Conservation (phyloP, 2,888 invertebrate species). For the Sylvicola fuscatus region DNA sequence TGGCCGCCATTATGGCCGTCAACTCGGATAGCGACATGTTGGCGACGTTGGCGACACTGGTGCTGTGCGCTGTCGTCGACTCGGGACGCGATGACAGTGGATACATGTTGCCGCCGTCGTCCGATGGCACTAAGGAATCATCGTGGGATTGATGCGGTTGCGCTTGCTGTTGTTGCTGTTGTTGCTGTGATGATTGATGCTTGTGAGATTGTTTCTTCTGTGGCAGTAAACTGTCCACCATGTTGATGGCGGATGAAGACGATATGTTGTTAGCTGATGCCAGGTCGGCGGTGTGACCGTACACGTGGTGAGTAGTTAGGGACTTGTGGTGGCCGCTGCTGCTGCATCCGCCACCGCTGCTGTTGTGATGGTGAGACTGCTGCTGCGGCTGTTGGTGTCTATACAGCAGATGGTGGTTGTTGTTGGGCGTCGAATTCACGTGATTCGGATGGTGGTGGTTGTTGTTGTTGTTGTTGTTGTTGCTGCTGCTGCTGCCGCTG, state of each 20-base stretch:
- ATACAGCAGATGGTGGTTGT: too few species aligned
- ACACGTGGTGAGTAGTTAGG: neutral
- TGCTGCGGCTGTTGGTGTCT: neutral
- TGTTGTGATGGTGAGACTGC: neutral
- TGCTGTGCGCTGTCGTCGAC: too few species aligned
- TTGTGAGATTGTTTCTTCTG: slow-evolving; percentile 3
- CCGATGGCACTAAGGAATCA: neutral
- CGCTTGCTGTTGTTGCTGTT: slow-evolving; percentile 4
- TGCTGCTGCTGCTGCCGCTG: neutral
- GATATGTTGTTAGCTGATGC: neutral
- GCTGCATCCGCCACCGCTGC: neutral
- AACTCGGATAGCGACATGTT: too few species aligned
- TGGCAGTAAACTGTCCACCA: too few species aligned
- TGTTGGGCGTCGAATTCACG: too few species aligned
- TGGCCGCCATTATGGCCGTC: too few species aligned
- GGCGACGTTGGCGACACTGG: too few species aligned
- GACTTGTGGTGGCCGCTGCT: neutral
- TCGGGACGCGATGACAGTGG: slow-evolving; percentile 7
- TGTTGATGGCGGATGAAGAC: neutral
- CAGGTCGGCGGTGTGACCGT: neutral
- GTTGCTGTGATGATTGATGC: slow-evolving; percentile 6
- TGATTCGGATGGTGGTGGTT: neutral
- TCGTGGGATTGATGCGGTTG: slow-evolving; percentile 5
- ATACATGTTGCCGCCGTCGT: slow-evolving; percentile 6
- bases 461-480: neutral